Percentiles rank a stretch among this genome's conserved stretches.
Evolutionary conservation across 2,888 invertebrate genomes (phyloP).

Genomic region (Tenthredo notha): DNA sequence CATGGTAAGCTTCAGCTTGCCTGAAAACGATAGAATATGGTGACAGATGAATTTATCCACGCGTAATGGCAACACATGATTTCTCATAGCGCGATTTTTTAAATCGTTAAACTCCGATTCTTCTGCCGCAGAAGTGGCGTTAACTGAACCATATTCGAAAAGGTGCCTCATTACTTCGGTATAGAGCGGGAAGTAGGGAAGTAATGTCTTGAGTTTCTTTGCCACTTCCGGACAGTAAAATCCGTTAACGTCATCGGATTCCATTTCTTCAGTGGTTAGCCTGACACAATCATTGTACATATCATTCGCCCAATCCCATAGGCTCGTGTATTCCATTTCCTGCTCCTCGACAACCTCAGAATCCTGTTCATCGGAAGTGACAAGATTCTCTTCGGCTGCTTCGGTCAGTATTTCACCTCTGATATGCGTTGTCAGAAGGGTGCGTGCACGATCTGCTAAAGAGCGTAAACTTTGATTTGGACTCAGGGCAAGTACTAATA

Average conservation of each 20-base stretch:
- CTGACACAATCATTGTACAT: neutral
- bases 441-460: neutral
- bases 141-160: neutral
- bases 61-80: neutral
- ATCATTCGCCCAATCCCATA: neutral
- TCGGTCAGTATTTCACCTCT: neutral
- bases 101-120: constrained; percentile 49
- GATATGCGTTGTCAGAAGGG: neutral
- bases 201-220: constrained; percentile 21
- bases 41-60: constrained; percentile 2
- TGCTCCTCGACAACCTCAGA: neutral
- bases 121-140: constrained; percentile 22
- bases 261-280: neutral
- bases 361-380: neutral
- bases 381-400: neutral
- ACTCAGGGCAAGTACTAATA: neutral
- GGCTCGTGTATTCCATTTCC: neutral
- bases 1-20: neutral
- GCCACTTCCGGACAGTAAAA: neutral
- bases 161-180: neutral
- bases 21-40: constrained; percentile 19
- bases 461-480: neutral
- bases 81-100: constrained; percentile 47
- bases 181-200: constrained; percentile 25
- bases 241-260: neutral